Evolutionary conservation across 23 tunicate species (phyloP), one percentile per base, ranked within the genome.

Genomic region (Phallusia fumigata): DNA sequence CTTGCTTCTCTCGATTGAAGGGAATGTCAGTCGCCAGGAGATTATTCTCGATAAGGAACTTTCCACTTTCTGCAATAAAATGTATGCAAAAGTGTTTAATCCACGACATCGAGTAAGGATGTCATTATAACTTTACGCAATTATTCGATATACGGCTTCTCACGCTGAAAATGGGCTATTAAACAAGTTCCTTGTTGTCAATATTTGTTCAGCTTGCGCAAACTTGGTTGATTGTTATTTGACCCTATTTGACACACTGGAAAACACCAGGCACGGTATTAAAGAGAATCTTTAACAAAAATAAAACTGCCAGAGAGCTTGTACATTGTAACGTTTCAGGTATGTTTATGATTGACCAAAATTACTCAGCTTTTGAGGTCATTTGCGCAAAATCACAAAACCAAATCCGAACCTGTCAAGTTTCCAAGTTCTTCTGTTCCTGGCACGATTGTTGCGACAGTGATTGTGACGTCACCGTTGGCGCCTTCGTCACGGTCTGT

Each of bases 401-500:
- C 26, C 1, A 13, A 18, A 51, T 31, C 31, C 32, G 2, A 30
- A 86, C 91, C 91, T 30, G 91, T 87, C n/a, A 81, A 36, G 64
- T 87, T 87, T 76, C 91, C 86, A 28, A 75, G 28, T 31, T 35
- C 79, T 80, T 74, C 78, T 19, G 78, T 58, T 16, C 80, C 79
- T 64, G 86, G 79, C 12, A 81, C 53, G 19, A 87, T 22, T 0
- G 91, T 87, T 36, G 76, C 91, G 1, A 65, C 91, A 16, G 77
- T 87, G n/a, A 81, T 24, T 36, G 91, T 83, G 31, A 87, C 88
- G 24, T 79, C 75, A 44, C 97, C 88, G 53, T 92, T 92, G 40
- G 19, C 31, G 8, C 91, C 97, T 32, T 87, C 75, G 53, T 92
- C 97, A 22, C 86, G 82, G 65, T 92, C 97, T 10, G 81, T 76